Evolutionary conservation across 2,113 vertebrate species (phyloP).

Genomic region (Ictidomys tridecemlineatus): DNA sequence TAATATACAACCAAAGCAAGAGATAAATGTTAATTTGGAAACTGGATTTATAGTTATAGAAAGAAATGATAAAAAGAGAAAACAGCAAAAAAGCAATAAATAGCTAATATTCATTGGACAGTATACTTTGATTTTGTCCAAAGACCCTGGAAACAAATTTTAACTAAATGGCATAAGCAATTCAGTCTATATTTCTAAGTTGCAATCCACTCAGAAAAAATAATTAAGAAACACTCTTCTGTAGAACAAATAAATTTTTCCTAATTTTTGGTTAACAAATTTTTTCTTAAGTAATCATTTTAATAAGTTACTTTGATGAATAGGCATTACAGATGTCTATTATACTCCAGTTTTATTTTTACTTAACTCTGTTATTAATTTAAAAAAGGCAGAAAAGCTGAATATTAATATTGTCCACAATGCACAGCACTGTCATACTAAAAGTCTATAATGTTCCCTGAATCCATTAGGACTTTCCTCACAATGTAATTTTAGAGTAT

Average conservation of each 20-base stretch:
- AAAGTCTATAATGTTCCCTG: background rate
- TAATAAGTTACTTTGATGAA: constrained; percentile 38
- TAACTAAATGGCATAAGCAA: constrained; percentile 12
- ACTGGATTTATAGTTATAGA: background rate
- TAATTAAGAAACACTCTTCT: background rate
- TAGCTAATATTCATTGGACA: constrained; percentile 7
- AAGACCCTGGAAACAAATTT: constrained; percentile 41
- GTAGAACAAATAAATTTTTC: background rate
- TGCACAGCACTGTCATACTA: background rate
- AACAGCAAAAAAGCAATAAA: constrained; percentile 38
- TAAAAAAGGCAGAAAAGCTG: constrained; percentile 3
- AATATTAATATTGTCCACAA: background rate
- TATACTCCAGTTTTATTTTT: background rate
- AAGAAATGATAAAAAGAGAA: constrained; percentile 1
- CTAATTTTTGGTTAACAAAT: background rate
- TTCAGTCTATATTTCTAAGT: constrained; percentile 44
- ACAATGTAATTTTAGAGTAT: constrained; percentile 16
- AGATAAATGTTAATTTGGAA: background rate
- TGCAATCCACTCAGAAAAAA: background rate
- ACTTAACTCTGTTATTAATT: background rate
- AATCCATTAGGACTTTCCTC: constrained; percentile 29
- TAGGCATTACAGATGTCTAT: background rate
- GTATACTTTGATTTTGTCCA: background rate
- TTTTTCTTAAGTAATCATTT: constrained; percentile 40
- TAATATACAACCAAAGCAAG: background rate